These are phyloP conservation scores for Bactericera cockerelli DNA, from an alignment of 1,140 invertebrate species.

Conservation along the genomic window DNA sequence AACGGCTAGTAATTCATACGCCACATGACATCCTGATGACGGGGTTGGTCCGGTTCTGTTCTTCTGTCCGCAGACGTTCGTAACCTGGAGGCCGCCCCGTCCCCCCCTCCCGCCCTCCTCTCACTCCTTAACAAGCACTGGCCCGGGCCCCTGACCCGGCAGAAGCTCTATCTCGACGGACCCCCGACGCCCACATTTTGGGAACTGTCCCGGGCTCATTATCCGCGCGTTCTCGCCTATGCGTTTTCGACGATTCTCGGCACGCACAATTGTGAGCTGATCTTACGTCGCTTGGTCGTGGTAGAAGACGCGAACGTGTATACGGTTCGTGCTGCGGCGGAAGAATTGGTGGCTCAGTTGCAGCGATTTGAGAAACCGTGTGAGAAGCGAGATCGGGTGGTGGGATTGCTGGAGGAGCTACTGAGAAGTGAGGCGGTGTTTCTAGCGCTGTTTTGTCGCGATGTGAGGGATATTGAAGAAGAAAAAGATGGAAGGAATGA, in stretches of 20 bases:
- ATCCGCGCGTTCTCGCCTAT: conserved; percentile 5
- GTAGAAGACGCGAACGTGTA: conserved; percentile 10
- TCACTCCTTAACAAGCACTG: conserved; percentile 25
- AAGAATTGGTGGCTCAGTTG: not conserved
- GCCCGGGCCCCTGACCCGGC: conserved; percentile 43
- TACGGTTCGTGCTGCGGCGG: conserved; percentile 6
- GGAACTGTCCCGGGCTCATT: conserved; percentile 19
- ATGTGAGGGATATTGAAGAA: too few species aligned
- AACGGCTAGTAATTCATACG: too few species aligned
- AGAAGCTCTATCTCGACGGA: conserved; percentile 47
- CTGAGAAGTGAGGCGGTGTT: not conserved
- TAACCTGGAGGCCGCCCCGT: not conserved
- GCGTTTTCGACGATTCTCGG: not conserved
- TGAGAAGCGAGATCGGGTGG: not conserved
- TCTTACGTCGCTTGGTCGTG: not conserved
- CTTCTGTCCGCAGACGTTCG: not conserved
- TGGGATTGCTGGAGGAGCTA: not conserved
- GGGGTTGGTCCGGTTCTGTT: too few species aligned
- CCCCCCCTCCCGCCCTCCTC: not conserved
- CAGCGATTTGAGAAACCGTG: not conserved
- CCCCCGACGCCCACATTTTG: conserved; percentile 24
- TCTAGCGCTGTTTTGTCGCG: not conserved
- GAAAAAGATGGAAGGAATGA: too few species aligned
- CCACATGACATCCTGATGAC: too few species aligned
- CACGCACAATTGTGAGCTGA: conserved; percentile 1